A percentile compares a stretch with the other conserved stretches of the same genome.
Conservation (phyloP, 2,113 vertebrate species). For the Varanus komodoensis region DNA sequence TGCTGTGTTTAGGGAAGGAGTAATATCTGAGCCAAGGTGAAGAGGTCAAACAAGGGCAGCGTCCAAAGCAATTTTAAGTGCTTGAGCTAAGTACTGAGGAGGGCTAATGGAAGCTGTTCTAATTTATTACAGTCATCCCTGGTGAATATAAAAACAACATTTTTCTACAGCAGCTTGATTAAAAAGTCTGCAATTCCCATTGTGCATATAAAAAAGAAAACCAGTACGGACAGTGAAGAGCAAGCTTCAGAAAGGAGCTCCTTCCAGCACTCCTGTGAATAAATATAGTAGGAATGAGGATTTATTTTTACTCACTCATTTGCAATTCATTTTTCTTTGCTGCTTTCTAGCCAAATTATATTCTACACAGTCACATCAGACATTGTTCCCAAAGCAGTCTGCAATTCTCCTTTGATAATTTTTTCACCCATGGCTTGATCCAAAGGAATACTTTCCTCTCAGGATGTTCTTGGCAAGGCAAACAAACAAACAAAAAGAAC, state of each 20-base stretch:
- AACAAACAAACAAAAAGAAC: neutral
- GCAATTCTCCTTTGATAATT: constrained; percentile 8
- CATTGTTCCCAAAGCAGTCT: neutral
- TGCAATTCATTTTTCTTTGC: constrained; percentile 1
- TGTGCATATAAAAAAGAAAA: constrained; percentile 64
- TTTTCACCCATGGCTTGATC: neutral
- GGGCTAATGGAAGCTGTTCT: constrained; percentile 71
- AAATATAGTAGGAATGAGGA: constrained; percentile 35
- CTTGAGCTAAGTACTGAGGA: constrained; percentile 66
- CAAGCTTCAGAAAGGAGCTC: constrained; percentile 55
- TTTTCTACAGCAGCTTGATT: constrained; percentile 72
- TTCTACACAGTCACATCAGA: neutral
- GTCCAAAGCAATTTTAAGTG: constrained; percentile 74
- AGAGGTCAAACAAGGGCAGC: constrained; percentile 75
- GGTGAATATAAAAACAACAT: constrained; percentile 71
- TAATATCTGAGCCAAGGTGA: constrained; percentile 63
- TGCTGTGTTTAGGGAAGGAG: constrained; percentile 53
- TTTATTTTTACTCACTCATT: constrained; percentile 39
- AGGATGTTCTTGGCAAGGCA: constrained; percentile 13
- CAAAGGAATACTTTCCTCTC: constrained; percentile 1
- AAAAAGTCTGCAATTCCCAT: constrained; percentile 75
- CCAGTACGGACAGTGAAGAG: constrained; percentile 57
- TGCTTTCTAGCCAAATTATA: constrained; percentile 35
- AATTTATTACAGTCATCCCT: constrained; percentile 75
- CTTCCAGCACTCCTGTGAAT: neutral